These are phyloP conservation scores for Aurelia coerulea DNA, from an alignment of 30 jellyfish, hydroid and myxozoan species.

Conservation along the genomic window DNA sequence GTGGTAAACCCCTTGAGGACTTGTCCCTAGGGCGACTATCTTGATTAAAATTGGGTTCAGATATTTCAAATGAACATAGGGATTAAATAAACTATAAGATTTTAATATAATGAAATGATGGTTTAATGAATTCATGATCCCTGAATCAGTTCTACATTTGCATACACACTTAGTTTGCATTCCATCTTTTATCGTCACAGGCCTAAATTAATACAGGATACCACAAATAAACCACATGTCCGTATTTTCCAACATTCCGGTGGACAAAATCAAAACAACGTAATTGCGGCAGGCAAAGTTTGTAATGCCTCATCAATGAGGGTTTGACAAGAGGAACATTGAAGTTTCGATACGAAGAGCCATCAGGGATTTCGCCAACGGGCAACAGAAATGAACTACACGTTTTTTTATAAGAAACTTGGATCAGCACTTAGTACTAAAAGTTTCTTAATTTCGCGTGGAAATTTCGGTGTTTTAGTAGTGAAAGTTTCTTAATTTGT, in stretches of 20 bases:
- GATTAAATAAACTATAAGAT: constrained; percentile 20
- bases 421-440: too few relatives aligned
- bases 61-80: constrained; percentile 6
- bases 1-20: constrained; percentile 7
- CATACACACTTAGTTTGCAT: constrained; percentile 10
- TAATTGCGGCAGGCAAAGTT: too few relatives aligned
- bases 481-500: too few relatives aligned
- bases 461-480: too few relatives aligned
- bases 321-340: too few relatives aligned
- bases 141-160: constrained; percentile 5
- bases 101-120: constrained; percentile 25
- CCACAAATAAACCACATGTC: constrained; percentile 24
- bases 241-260: not conserved
- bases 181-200: not conserved
- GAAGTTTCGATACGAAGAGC: too few relatives aligned
- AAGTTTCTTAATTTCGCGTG: too few relatives aligned
- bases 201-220: constrained; percentile 19
- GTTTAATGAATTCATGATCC: constrained; percentile 18
- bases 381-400: too few relatives aligned
- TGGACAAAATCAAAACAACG: not conserved
- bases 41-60: not conserved
- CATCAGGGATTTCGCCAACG: too few relatives aligned
- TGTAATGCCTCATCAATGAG: too few relatives aligned
- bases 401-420: too few relatives aligned
- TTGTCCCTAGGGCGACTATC: constrained; percentile 11